Conservation (phyloP, 2,888 invertebrate species). For the Aproaerema taeniolella region DNA sequence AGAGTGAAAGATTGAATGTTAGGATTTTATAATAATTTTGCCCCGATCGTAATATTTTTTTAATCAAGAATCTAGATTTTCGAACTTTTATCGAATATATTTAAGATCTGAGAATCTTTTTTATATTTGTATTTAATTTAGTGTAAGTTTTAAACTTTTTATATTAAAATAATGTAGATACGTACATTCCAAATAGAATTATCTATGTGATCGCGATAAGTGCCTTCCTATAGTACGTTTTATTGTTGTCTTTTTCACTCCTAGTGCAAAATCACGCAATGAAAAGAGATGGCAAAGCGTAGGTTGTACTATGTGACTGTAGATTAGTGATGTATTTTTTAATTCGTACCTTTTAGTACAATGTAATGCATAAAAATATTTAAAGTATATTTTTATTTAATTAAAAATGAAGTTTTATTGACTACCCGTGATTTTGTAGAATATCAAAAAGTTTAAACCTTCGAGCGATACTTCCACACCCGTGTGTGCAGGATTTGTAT, state of each 20-base stretch:
- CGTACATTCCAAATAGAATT: slow-evolving; percentile 10
- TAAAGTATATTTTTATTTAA: slow-evolving; percentile 12
- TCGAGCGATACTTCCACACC: no score
- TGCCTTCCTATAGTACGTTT: slow-evolving; percentile 4
- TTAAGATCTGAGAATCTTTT: not conserved
- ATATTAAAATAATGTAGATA: no score
- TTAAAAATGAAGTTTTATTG: not conserved
- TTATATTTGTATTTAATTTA: no score
- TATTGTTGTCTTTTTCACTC: not conserved
- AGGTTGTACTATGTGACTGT: not conserved
- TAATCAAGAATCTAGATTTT: no score
- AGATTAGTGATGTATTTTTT: not conserved
- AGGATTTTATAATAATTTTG: no score
- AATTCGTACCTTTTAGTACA: slow-evolving; percentile 14
- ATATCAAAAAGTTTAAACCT: no score
- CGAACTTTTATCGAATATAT: slow-evolving; percentile 1
- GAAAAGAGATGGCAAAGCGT: no score
- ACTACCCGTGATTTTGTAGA: no score
- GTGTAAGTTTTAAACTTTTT: not conserved
- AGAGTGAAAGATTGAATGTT: no score
- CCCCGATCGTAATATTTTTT: no score
- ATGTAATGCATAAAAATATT: slow-evolving; percentile 3
- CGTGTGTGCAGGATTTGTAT: no score
- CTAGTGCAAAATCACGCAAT: not conserved
- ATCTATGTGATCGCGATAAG: slow-evolving; percentile 4